Conservation (phyloP, 2,113 vertebrate genomes). For the Ictalurus furcatus region DNA sequence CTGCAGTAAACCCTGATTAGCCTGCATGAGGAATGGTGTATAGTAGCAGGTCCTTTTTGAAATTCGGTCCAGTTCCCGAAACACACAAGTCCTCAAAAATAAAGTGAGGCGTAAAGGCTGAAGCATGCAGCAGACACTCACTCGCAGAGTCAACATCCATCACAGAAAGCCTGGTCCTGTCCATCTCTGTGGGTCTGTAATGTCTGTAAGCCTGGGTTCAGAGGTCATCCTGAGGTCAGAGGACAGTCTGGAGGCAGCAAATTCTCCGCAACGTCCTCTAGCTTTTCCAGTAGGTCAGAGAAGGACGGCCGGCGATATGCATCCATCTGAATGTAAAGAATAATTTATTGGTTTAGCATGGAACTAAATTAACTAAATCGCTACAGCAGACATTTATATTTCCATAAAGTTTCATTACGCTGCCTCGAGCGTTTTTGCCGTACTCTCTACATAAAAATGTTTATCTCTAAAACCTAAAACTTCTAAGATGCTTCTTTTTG, state of each 20-base stretch:
- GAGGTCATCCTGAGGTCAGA: constrained; percentile 53
- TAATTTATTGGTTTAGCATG: neutral
- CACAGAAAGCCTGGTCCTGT: neutral
- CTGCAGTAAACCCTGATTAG: constrained; percentile 1
- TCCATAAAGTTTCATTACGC: neutral
- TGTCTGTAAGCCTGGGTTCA: neutral
- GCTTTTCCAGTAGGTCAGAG: constrained; percentile 67
- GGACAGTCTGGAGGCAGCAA: constrained; percentile 59
- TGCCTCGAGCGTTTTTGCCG: neutral
- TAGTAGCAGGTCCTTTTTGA: neutral
- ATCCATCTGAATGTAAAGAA: constrained; percentile 65
- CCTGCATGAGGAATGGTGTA: neutral
- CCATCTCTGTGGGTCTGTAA: neutral
- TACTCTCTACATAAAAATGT: neutral
- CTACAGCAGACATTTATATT: neutral
- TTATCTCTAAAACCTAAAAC: neutral
- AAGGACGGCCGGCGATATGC: constrained; percentile 73
- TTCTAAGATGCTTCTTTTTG: neutral
- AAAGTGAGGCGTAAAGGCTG: neutral
- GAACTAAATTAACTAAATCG: neutral
- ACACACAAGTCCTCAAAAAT: neutral
- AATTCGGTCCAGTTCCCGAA: constrained; percentile 4
- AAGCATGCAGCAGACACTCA: neutral
- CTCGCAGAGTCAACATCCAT: neutral
- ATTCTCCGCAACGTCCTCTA: constrained; percentile 68